Conservation (phyloP, 2,113 vertebrate species). For the Cynopterus brachyotis region DNA sequence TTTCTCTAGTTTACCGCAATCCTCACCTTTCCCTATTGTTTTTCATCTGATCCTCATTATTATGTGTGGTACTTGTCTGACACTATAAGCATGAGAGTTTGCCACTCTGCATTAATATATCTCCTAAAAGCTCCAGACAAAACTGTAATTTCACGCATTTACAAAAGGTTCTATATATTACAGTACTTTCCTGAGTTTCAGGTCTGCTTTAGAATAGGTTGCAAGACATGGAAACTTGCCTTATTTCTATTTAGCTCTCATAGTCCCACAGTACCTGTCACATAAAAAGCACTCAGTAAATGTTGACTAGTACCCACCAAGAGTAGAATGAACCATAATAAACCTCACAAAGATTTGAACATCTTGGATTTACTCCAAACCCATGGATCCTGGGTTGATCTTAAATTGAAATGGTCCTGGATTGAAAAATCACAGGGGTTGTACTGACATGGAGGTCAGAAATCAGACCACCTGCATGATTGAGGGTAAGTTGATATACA, state of each 20-base stretch:
- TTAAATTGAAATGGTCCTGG: neutral
- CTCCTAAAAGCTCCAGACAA: neutral
- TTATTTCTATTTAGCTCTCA: neutral
- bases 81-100: neutral
- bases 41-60: neutral
- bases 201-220: neutral
- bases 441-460: neutral
- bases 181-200: neutral
- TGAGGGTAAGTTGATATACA: neutral
- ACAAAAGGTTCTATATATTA: neutral
- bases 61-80: neutral
- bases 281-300: neutral
- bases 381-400: neutral
- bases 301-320: neutral
- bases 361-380: neutral
- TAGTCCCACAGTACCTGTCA: neutral
- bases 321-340: neutral
- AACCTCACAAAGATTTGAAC: neutral
- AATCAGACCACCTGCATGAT: neutral
- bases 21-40: neutral
- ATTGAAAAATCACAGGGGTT: neutral
- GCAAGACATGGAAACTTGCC: neutral
- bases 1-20: neutral
- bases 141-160: neutral
- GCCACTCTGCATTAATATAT: neutral